phyloP scores from a whole-genome alignment of 2,113 vertebrate species.

The Podarcis muralis region DNA sequence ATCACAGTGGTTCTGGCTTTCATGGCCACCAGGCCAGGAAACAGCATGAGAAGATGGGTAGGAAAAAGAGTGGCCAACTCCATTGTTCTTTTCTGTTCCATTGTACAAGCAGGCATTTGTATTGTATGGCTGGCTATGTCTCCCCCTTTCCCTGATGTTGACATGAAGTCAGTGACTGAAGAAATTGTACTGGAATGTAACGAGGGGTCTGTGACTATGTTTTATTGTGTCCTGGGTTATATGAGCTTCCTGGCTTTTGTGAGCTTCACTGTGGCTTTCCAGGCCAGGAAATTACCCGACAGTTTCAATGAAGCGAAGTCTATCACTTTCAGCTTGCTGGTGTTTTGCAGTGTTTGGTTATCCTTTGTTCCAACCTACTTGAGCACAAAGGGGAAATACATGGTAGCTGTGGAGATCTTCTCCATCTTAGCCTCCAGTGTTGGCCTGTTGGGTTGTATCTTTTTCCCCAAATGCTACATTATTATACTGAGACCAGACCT shows the following conservation, averaged over 20 bases:
- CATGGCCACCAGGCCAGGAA: conserved; percentile 13
- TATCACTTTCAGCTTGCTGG: conserved; percentile 16
- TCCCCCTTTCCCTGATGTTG: conserved; percentile 2
- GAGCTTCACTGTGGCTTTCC: conserved; percentile 13
- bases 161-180: background rate
- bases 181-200: conserved; percentile 15
- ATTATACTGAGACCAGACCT: conserved; percentile 5
- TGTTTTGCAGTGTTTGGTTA: conserved; percentile 16
- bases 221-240: background rate
- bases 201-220: background rate
- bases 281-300: background rate
- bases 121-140: background rate
- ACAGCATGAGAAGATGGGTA: conserved; percentile 10
- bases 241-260: conserved; percentile 6
- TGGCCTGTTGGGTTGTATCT: background rate
- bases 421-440: background rate
- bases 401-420: conserved; percentile 1
- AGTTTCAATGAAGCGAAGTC: conserved; percentile 20
- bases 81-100: background rate
- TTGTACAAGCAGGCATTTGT: background rate
- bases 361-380: conserved; percentile 10
- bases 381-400: background rate
- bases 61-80: background rate
- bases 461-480: conserved; percentile 3
- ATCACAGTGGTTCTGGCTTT: conserved; percentile 12